Conservation (phyloP, 2,888 invertebrate genomes). For the Leptopilina myrica region DNA sequence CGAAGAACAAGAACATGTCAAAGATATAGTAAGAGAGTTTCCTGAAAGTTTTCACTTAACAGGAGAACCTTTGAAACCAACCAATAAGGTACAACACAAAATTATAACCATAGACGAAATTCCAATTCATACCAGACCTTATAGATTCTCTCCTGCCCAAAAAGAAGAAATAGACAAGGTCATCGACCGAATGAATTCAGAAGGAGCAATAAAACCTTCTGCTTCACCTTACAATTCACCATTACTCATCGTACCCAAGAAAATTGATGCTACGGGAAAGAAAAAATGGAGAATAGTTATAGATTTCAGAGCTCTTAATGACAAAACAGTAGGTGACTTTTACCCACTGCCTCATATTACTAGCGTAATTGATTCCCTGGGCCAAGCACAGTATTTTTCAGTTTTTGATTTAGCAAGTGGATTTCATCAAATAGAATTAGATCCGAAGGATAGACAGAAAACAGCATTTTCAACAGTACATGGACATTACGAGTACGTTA, state of each 20-base stretch:
- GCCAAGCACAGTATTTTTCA: constrained; percentile 54
- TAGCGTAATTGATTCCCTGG: constrained; percentile 57
- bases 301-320: constrained; percentile 57
- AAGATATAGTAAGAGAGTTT: neutral
- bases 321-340: constrained; percentile 54
- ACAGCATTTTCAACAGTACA: constrained; percentile 60
- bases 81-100: constrained; percentile 36
- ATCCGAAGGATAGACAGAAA: constrained; percentile 19
- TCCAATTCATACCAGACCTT: constrained; percentile 18
- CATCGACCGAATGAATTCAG: neutral
- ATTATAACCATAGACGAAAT: no score
- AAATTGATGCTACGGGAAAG: constrained; percentile 54
- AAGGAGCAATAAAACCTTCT: constrained; percentile 41
- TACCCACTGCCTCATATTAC: constrained; percentile 56
- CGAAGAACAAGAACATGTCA: neutral
- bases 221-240: constrained; percentile 53
- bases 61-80: constrained; percentile 40
- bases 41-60: constrained; percentile 41
- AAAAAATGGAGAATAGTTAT: constrained; percentile 53
- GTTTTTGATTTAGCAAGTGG: constrained; percentile 54
- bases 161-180: neutral
- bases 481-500: constrained; percentile 61
- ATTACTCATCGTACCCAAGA: constrained; percentile 54
- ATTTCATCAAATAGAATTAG: constrained; percentile 52
- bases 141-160: constrained; percentile 15